Base-by-base conservation (phyloP, 2,888 invertebrate species). In the Trissolcus japonicus region DNA sequence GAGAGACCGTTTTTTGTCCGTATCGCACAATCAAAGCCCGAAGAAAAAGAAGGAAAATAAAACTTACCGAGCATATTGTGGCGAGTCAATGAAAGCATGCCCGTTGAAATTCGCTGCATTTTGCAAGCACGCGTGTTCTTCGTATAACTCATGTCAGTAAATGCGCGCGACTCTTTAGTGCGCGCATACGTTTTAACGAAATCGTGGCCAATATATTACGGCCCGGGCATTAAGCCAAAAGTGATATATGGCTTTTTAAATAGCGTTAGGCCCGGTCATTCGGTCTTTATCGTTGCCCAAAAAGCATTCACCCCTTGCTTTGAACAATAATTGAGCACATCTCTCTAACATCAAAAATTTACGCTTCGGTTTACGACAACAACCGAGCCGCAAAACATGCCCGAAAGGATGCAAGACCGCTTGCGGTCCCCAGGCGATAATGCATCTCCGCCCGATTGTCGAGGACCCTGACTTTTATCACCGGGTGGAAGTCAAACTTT, bases 181-280 rank as follows among this genome's bases (percentile, higher is more conserved):
- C 67, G 25, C 35, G 35, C n/a, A n/a, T 11, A 35, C 35, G 14
- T 75, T 78, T 77, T 78, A 80, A 75, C 75, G 65, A 68, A 76
- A 78, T 73, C 66, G 61, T 61, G 57, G 81, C 56, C 76, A 74
- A 81, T 81, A 81, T 78, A 81, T 81, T 78, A 80, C 56, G 50
- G 63, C 21, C 59, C 62, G 68, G 76, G 68, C 78, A 78, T 81
- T 78, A 68, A 76, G 73, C 60, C 77, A 75, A 71, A 79, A 76
- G 76, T 81, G 84, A 84, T 79, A 83, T 84, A 85, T 79, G 81
- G 79, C 80, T 80, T 80, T 81, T 85, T 83, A 83, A 85, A 83
- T 81, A 81, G 77, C 80, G 80, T 80, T 81, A 80, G 79, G 79
- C 72, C 73, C 72, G 78, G 81, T 80, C 82, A 72, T 82, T 82